phyloP scores from a whole-genome alignment of 2,797 vertebrate species.

The Leuciscus waleckii region DNA sequence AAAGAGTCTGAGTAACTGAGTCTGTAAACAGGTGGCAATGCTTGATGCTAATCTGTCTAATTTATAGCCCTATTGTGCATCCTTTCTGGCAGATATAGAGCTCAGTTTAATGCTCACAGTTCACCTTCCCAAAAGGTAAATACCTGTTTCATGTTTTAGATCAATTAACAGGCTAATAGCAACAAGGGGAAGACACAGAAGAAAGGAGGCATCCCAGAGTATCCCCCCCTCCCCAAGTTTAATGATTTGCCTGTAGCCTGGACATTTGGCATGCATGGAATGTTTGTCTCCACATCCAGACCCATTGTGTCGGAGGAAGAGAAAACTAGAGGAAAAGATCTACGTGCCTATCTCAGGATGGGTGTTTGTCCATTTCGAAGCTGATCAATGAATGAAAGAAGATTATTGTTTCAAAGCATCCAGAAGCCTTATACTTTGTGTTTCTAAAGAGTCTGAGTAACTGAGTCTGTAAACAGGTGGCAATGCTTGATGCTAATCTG shows the following conservation, averaged over 20 bases:
- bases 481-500: too few relatives aligned
- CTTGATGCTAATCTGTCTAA: slow-evolving; percentile 68
- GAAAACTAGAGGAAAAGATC: slow-evolving; percentile 65
- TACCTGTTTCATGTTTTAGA: slow-evolving; percentile 80
- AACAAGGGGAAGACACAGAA: slow-evolving; percentile 79
- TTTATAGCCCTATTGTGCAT: slow-evolving; percentile 73
- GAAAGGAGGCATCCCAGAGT: slow-evolving; percentile 77
- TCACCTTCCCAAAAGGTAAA: slow-evolving; percentile 70
- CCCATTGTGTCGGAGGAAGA: slow-evolving; percentile 77
- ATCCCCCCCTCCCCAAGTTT: slow-evolving; percentile 71
- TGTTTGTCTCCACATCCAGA: slow-evolving; percentile 81
- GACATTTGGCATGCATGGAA: slow-evolving; percentile 83
- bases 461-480: too few relatives aligned
- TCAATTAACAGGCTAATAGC: slow-evolving; percentile 81
- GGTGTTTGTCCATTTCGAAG: slow-evolving; percentile 68
- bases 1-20: slow-evolving; percentile 45
- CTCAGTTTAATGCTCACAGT: slow-evolving; percentile 64
- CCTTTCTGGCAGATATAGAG: slow-evolving; percentile 61
- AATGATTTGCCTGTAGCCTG: slow-evolving; percentile 83
- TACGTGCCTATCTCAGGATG: slow-evolving; percentile 55
- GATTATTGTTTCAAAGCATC: slow-evolving; percentile 70
- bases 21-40: slow-evolving; percentile 66
- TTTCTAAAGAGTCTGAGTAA: too few relatives aligned
- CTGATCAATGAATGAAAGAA: slow-evolving; percentile 67
- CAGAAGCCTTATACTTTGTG: too few relatives aligned